Evolutionary conservation across 2,797 vertebrate species (phyloP), one percentile per base, ranked within the genome.

Genomic region (Notamacropus eugenii): DNA sequence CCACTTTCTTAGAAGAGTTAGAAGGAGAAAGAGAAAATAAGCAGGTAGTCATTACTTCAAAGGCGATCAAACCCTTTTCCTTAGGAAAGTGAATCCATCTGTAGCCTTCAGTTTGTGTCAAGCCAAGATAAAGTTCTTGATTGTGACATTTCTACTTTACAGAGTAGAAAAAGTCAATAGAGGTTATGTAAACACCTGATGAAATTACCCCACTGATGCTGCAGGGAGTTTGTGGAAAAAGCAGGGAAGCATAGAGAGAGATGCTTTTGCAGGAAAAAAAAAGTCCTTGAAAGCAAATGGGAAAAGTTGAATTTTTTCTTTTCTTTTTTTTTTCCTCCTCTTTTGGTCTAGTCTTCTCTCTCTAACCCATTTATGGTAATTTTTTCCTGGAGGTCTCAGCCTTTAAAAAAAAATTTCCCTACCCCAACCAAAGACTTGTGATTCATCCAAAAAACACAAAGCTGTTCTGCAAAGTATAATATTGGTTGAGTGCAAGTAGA

Each of bases 181-280:
- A 97, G n/a, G 29, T 96, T 97, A 97, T 95, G 87, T 97, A 96
- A 97, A 95, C 93, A 95, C 54, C 54, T 90, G 95, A 96, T 97
- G 96, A 97, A 55, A 9, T 31, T 59, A 57, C 94, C 90, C 58
- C 55, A 87, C 34, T 96, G 90, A 90, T 46, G 11, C 92, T 58
- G 94, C 54, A 91, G 55, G 95, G 95, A 96, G 57, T 0, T 0
- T 8, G 54, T 96, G 34, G 0, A 0, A 91, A 67, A 55, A 57
- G 16, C 57, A 55, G 24, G 67, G 58, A 91, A 91, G 94, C 29
- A 93, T 13, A 95, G 27, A 59, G 82, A 16, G 96, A 96, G 12
- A 12, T 82, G 5, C 27, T 92, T 92, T 96, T 90, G 52, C 54
- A 67, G 62, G 6, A 67, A 40, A 74, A 74, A 31, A 74, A 74